These are phyloP conservation scores for Sciurus niger DNA, from an alignment of 2,113 vertebrate genomes.

Conservation along the genomic window DNA sequence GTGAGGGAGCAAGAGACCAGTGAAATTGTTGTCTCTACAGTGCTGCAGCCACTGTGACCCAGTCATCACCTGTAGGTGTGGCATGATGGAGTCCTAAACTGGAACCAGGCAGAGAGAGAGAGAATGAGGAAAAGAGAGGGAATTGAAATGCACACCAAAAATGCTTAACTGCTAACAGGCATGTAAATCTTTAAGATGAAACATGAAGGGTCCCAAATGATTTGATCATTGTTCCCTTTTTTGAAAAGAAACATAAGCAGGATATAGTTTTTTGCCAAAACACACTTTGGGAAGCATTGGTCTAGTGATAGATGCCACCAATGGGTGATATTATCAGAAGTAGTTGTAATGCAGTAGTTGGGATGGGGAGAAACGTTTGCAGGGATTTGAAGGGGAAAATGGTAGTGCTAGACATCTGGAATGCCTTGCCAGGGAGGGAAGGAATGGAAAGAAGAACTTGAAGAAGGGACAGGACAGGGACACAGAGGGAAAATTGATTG, in stretches of 20 bases:
- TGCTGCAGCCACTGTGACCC: not conserved
- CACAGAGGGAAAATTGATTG: not conserved
- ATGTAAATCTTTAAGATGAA: not conserved
- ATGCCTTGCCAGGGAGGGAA: not conserved
- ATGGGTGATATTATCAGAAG: not conserved
- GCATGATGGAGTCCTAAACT: not conserved
- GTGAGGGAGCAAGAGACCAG: not conserved
- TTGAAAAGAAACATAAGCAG: not conserved
- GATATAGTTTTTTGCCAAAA: not conserved
- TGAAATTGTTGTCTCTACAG: fast-evolving
- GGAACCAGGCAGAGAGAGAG: not conserved
- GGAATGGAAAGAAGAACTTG: not conserved
- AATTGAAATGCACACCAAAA: not conserved
- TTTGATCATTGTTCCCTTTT: not conserved
- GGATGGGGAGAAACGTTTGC: not conserved
- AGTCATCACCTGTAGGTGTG: not conserved
- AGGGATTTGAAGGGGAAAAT: not conserved
- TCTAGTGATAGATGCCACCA: not conserved
- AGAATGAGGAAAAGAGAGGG: not conserved
- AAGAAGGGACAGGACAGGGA: not conserved
- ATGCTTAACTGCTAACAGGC: not conserved
- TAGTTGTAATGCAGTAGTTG: not conserved
- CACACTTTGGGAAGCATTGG: not conserved
- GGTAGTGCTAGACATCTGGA: not conserved
- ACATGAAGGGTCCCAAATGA: not conserved